Base-by-base conservation (phyloP, 2,888 invertebrate genomes). In the Plagodis pulveraria region DNA sequence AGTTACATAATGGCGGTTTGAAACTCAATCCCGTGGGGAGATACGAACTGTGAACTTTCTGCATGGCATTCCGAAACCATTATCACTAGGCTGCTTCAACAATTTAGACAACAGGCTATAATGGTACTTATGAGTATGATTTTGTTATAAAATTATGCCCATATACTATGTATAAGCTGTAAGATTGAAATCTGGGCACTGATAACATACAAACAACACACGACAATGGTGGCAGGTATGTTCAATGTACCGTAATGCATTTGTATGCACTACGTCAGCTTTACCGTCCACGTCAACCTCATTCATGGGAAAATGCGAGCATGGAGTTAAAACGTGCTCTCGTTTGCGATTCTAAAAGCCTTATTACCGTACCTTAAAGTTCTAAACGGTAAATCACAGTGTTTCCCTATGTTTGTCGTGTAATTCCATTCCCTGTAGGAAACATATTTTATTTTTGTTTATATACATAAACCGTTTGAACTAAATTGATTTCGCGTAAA, bases 221-320 rank as follows among this genome's bases (percentile, higher is more conserved):
- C 6, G 2, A 36, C 8, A 8, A 36, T 36, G 36, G 2, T 5
- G 36, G 40, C 10, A 40, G 5, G 10, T 32, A 46, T 9, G 36
- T 9, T n/a, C 32, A 50, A 11, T 56, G 41, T 51, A 60, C 53
- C 52, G 50, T 49, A 47, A 49, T 65, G 56, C 58, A 62, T 67
- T 65, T 56, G 63, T 65, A 67, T 67, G 67, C 63, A 55, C 51
- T 45, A 42, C 34, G 41, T 42, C 54, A 11, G 48, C 59, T 58
- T 59, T 63, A 58, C 52, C 59, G 58, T 53, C 44, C 56, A 59
- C 43, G 52, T 58, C 47, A 51, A 56, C 32, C 54, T 50, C 45
- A 65, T 65, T 65, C 65, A 63, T 65, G 56, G 56, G 58, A 63
- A 63, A 63, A 62, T 57, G 55, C 42, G 33, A 50, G 44, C 52